Conservation (phyloP, 2,113 vertebrate genomes). For the Sigmodon hispidus region DNA sequence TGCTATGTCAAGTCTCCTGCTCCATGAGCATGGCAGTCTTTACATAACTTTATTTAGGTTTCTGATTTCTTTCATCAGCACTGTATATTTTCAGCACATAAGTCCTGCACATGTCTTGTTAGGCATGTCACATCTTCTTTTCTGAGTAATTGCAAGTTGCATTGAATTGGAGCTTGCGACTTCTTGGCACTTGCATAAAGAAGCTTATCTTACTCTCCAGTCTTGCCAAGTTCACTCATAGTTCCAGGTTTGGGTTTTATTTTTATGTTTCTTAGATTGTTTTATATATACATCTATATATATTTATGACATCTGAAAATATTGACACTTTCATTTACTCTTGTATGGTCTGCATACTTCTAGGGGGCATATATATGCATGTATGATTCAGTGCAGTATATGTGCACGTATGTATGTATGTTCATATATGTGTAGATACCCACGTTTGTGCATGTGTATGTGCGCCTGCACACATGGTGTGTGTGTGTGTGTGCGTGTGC, state of each 20-base stretch:
- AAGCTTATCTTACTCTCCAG: background rate
- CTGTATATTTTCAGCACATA: background rate
- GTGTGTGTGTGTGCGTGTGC: background rate
- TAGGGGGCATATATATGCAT: background rate
- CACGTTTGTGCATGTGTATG: fast-evolving
- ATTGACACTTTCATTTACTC: background rate
- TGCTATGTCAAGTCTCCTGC: background rate
- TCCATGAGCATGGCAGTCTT: background rate
- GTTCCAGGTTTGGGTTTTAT: background rate
- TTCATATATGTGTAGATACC: background rate
- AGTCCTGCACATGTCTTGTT: background rate
- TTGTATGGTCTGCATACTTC: background rate
- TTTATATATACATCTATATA: background rate
- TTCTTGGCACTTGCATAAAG: background rate
- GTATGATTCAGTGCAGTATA: background rate
- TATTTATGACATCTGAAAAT: background rate
- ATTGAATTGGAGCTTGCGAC: background rate
- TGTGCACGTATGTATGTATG: background rate
- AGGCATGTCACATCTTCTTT: background rate
- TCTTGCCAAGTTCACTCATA: background rate
- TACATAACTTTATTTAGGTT: background rate
- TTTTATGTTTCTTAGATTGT: background rate
- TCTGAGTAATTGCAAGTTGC: background rate
- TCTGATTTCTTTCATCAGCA: background rate
- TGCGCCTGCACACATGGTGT: too few species aligned